Conservation (phyloP, 2,888 invertebrate species). For the Tiliacea aurago region DNA sequence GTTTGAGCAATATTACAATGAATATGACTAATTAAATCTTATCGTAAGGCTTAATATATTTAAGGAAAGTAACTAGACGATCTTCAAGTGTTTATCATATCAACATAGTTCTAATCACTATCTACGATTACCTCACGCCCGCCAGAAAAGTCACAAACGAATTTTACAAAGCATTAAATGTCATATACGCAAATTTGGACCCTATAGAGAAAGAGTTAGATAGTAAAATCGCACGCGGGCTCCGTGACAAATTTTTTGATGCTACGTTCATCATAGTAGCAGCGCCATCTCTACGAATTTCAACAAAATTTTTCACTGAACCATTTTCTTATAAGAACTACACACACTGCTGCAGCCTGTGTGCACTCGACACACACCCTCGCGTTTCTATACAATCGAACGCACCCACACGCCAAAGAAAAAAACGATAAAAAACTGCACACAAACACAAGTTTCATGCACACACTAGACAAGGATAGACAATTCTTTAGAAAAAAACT, state of each 20-base stretch:
- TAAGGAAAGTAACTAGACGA: constrained; percentile 25
- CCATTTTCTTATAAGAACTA: constrained; percentile 90
- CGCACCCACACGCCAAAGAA: constrained; percentile 88
- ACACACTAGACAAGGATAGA: constrained; percentile 72
- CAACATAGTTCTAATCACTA: constrained; percentile 58
- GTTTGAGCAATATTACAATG: constrained; percentile 10
- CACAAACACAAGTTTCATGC: constrained; percentile 77
- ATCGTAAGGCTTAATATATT: constrained; percentile 25
- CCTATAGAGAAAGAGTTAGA: constrained; percentile 56
- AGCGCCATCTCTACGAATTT: constrained; percentile 89
- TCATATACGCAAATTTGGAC: constrained; percentile 59
- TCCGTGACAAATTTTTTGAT: constrained; percentile 81
- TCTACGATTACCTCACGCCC: constrained; percentile 46
- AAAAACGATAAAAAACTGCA: constrained; percentile 90
- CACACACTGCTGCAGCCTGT: constrained; percentile 74
- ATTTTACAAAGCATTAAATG: constrained; percentile 64
- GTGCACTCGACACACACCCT: constrained; percentile 73
- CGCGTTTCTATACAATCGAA: constrained; percentile 83
- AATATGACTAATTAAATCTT: constrained; percentile 22
- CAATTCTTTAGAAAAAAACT: constrained; percentile 35
- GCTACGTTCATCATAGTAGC: constrained; percentile 77
- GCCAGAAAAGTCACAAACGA: constrained; percentile 65
- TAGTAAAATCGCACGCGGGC: constrained; percentile 58
- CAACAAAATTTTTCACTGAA: constrained; percentile 88
- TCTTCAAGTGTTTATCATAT: constrained; percentile 49